Evolutionary conservation across 2,888 invertebrate species (phyloP), one percentile per base, ranked within the genome.

Genomic region (Argyresthia albistria): DNA sequence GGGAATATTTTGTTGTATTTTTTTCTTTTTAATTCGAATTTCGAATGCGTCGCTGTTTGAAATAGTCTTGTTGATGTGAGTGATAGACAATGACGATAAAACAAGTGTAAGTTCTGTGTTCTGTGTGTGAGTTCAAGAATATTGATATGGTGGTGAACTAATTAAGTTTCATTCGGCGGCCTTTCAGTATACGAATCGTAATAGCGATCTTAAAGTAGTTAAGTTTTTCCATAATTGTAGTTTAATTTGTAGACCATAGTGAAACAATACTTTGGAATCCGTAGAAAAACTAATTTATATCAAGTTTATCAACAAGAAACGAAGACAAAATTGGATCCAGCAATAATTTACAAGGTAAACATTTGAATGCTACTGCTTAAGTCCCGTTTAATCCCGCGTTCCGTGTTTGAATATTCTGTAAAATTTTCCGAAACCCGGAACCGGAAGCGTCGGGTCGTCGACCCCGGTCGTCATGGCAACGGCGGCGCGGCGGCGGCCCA

Each of bases 1-100:
- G 78, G 84, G 79, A 80, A 73, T 80, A 76, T 82, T 81, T 84
- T 84, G 76, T 82, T 82, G 73, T 66, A 69, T 73, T 66, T 66
- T 71, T 72, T 73, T 73, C 15, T 37, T 48, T 65, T 58, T 52
- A 51, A 60, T 62, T 68, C 65, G 52, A 52, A 60, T 62, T 68
- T 66, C 9, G 15, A 14, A 37, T 37, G 10, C 36, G 36, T 37
- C 37, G 9, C 48, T 2, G 36, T n/a, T 12, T 48, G 16, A 48
- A 36, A 36, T 10, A n/a, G 36, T 35, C 9, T 14, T 12, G 48
- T 48, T n/a, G 15, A 37, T 48, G 36, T 48, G 48, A 14, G 37
- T 48, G 36, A 10, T 36, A 25, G 25, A 14, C 15, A 47, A 36
- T 36, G 48, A 9, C n/a, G 11, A 25, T 16, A 45, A 16, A n/a